Conservation (phyloP, 2,113 vertebrate genomes). For the Leiothrix lutea region DNA sequence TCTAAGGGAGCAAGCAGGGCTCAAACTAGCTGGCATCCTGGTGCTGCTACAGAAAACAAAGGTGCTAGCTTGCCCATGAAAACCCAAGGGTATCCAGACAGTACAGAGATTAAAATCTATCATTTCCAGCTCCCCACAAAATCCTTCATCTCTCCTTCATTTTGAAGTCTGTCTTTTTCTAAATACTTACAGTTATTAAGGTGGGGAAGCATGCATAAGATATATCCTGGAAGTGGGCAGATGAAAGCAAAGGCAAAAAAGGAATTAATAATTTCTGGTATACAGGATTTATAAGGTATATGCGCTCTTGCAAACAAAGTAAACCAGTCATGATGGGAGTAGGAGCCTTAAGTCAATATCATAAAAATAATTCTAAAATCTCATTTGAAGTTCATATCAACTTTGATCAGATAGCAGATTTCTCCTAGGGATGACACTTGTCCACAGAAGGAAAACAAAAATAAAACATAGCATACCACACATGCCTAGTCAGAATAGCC, state of each 20-base stretch:
- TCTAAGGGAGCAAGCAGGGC: background rate
- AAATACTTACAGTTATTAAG: background rate
- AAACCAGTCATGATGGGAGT: background rate
- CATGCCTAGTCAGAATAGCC: background rate
- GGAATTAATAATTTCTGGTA: background rate
- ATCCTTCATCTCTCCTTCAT: background rate
- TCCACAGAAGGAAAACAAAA: background rate
- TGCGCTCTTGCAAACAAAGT: background rate
- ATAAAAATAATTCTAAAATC: background rate
- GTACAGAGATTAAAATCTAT: background rate
- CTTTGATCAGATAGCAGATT: background rate
- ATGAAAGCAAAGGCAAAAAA: background rate
- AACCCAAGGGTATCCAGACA: background rate
- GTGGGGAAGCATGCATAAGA: background rate
- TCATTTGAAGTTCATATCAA: background rate
- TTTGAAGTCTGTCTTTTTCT: background rate
- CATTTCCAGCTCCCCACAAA: background rate
- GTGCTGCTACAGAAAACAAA: background rate
- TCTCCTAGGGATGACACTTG: background rate
- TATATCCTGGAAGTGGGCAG: background rate
- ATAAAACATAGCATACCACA: background rate
- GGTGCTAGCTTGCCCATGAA: background rate
- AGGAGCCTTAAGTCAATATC: background rate
- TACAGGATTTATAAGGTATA: background rate
- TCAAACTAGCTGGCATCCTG: background rate